Evolutionary conservation across 2,797 vertebrate species (phyloP).

Genomic region (Anguilla obscura): DNA sequence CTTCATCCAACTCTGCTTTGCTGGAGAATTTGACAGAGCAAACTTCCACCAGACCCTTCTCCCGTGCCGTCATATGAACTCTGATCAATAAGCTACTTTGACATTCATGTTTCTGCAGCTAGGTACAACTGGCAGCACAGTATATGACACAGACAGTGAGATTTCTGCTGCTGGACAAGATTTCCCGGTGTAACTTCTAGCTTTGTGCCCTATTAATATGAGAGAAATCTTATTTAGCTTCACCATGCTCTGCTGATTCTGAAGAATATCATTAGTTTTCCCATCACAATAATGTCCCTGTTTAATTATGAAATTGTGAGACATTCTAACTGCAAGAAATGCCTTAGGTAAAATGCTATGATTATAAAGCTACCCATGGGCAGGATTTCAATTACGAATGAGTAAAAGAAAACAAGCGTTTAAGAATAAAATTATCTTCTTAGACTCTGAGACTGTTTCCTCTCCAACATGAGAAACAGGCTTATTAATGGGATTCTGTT

Average conservation of each 20-base stretch:
- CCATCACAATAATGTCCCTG: constrained; percentile 20
- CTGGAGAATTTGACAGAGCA: not conserved
- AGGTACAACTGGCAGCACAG: not conserved
- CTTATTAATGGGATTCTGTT: constrained; percentile 47
- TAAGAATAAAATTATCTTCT: constrained; percentile 16
- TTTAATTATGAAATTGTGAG: constrained; percentile 28
- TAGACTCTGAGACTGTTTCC: constrained; percentile 28
- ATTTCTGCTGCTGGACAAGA: not conserved
- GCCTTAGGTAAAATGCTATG: constrained; percentile 27
- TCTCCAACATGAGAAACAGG: constrained; percentile 41
- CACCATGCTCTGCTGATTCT: constrained; percentile 9
- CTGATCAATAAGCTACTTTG: not conserved
- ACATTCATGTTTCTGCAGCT: not conserved
- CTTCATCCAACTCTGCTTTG: not conserved
- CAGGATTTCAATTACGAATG: constrained; percentile 32
- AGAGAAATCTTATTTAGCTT: constrained; percentile 19
- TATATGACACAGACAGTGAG: not conserved
- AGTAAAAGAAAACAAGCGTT: not conserved
- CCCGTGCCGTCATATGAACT: not conserved
- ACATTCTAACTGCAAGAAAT: constrained; percentile 12
- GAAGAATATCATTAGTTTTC: constrained; percentile 25
- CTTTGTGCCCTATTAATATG: constrained; percentile 11
- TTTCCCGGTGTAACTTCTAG: not conserved
- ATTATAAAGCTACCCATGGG: constrained; percentile 4
- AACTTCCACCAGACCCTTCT: not conserved